phyloP scores from a whole-genome alignment of 2,113 vertebrate genomes.

The Hymenochirus boettgeri region DNA sequence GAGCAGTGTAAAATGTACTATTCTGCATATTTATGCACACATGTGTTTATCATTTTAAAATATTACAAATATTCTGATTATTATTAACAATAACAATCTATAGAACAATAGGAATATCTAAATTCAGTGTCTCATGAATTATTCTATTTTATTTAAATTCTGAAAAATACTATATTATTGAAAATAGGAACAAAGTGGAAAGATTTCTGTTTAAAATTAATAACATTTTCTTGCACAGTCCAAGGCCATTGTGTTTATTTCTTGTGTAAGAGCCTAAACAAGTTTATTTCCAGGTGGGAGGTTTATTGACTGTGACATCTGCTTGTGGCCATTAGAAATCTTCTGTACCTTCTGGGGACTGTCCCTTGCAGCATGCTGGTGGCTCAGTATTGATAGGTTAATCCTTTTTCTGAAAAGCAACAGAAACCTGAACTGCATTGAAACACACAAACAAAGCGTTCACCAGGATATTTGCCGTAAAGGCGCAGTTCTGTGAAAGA shows the following conservation, averaged over 20 bases:
- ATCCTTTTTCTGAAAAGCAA: slow-evolving; percentile 12
- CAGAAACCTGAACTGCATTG: not conserved
- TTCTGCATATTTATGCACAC: no score
- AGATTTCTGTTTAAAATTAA: slow-evolving; percentile 3
- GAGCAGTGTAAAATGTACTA: no score
- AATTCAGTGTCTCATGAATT: not conserved
- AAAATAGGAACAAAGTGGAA: not conserved
- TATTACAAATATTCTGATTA: not conserved
- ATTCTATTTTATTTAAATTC: not conserved
- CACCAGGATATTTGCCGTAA: no score
- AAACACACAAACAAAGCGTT: not conserved
- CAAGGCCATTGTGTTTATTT: not conserved
- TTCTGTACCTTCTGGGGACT: slow-evolving; percentile 38
- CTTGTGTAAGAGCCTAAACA: slow-evolving; percentile 1
- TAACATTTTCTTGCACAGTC: not conserved
- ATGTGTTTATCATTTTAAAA: no score
- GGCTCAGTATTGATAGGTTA: slow-evolving; percentile 37
- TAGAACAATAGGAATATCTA: not conserved
- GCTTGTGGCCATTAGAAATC: slow-evolving; percentile 32
- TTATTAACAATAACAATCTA: not conserved
- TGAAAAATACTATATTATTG: not conserved
- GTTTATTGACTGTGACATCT: slow-evolving; percentile 38
- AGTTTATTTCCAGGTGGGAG: slow-evolving; percentile 29
- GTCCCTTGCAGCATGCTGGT: slow-evolving; percentile 33
- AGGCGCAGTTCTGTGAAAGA: no score